These are phyloP conservation scores for Diaprepes abbreviatus DNA, from an alignment of 2,888 invertebrate genomes.

Conservation along the genomic window DNA sequence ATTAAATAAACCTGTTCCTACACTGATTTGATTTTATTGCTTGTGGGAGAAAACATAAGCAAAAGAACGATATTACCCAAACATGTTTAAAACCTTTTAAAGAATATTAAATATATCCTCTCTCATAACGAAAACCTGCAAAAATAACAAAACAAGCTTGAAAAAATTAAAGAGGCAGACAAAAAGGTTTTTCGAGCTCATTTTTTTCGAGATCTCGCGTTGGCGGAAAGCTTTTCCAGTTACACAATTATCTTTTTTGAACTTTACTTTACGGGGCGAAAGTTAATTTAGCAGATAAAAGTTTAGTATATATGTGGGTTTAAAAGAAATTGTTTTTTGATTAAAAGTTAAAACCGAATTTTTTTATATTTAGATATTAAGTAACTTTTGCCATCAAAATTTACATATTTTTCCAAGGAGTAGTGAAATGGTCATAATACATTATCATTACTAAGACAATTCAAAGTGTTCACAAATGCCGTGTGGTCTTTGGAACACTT, in stretches of 20 bases:
- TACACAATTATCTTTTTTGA: constrained; percentile 6
- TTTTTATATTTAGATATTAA: no score
- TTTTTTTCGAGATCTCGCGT: not conserved
- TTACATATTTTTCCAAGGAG: no score
- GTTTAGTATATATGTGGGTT: not conserved
- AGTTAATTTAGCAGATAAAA: constrained; percentile 9
- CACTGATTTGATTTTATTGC: not conserved
- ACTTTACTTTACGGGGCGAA: not conserved
- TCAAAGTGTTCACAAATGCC: no score
- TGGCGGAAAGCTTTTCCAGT: constrained; percentile 12
- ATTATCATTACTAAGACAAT: no score
- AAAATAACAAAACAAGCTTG: constrained; percentile 1
- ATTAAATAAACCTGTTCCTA: not conserved
- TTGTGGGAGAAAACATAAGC: not conserved
- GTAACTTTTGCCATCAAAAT: no score
- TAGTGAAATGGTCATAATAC: no score
- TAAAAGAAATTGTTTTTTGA: not conserved
- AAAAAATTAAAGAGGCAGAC: constrained; percentile 7
- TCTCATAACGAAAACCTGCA: not conserved
- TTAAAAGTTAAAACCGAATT: constrained; percentile 1
- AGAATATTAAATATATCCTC: constrained; percentile 4
- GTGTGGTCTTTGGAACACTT: no score
- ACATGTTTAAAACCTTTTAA: constrained; percentile 5
- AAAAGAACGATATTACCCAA: constrained; percentile 1
- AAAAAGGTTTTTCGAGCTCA: not conserved